phyloP scores from a whole-genome alignment of 2,888 invertebrate genomes.

The Scaptomyza polygonia region DNA sequence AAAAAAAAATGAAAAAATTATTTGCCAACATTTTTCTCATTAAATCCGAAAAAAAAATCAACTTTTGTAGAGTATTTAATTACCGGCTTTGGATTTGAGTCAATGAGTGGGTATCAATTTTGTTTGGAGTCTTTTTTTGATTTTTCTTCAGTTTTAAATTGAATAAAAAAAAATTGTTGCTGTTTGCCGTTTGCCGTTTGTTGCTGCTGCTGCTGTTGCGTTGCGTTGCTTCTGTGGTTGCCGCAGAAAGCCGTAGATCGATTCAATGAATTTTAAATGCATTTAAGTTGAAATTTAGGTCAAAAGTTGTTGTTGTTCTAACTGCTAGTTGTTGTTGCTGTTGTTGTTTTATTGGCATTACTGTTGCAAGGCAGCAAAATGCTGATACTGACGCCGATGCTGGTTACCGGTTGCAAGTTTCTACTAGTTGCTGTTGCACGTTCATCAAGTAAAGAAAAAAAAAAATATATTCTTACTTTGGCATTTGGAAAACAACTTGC shows the following conservation, averaged over 20 bases:
- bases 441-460: slow-evolving; percentile 65
- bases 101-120: slow-evolving; percentile 12
- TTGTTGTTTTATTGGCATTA: slow-evolving; percentile 55
- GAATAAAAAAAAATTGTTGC: slow-evolving; percentile 51
- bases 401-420: slow-evolving; percentile 48
- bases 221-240: slow-evolving; percentile 44
- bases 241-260: slow-evolving; percentile 55
- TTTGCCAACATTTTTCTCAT: too few relatives aligned
- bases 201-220: slow-evolving; percentile 12
- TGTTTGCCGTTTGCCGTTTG: slow-evolving; percentile 12
- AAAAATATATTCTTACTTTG: slow-evolving; percentile 73
- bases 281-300: slow-evolving; percentile 76
- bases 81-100: neutral
- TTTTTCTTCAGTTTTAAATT: slow-evolving; percentile 61
- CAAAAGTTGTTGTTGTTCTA: slow-evolving; percentile 63
- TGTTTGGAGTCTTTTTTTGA: slow-evolving; percentile 31
- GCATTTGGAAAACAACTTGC: slow-evolving; percentile 73
- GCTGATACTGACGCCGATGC: slow-evolving; percentile 26
- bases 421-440: slow-evolving; percentile 44
- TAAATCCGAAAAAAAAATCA: too few relatives aligned
- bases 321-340: slow-evolving; percentile 36
- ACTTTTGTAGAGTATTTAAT: slow-evolving; percentile 23
- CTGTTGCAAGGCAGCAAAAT: slow-evolving; percentile 31
- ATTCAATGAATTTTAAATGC: slow-evolving; percentile 78
- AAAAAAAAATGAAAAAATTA: too few relatives aligned